Base-by-base conservation (phyloP, 1,140 invertebrate genomes). In the Cyrtorhinus lividipennis region DNA sequence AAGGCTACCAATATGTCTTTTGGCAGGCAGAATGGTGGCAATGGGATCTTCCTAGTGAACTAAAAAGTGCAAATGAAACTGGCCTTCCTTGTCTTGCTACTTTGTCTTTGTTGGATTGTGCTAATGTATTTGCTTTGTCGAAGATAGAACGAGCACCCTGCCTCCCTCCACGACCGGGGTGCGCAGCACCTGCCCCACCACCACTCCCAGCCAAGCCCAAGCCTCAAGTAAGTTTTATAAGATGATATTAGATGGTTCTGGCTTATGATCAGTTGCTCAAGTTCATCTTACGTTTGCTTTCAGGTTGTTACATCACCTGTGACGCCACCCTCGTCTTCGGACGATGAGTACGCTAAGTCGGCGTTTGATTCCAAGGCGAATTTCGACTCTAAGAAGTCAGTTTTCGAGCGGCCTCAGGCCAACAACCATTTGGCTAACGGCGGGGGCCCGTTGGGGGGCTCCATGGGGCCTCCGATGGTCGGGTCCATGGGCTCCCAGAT, bases 321-420 rank as follows among this genome's bases (percentile, higher is more conserved):
- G 38, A 65, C 56, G 64, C 61, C 61, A 59, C n/a, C 62, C 25
- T 64, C 62, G 5, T 59, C 56, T 24, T 65, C 64, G n/a, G 62
- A 60, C 38, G 62, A 60, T 56, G 62, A 64, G 26, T 59, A 64
- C 22, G 56, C 56, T 24, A 59, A 59, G 25, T 57, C 48, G 5
- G 58, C 46, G n/a, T 65, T 65, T 30, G 64, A 65, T 44, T 62
- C 64, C 1, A 62, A 62, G 15, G 64, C 64, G 27, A 65, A 65
- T 56, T 65, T 65, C 27, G 64, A 65, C n/a, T 56, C 46, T 10
- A 65, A 65, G 57, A 65, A 65, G 26, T 62, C 61, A 2, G 57
- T 65, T 20, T 65, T 65, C 22, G 64, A 65, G 61, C 30, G 26
- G 20, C 48, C 48, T 10, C 20, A 10, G 48, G 10, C 48, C 48